A percentile compares a stretch with the other conserved stretches of the same genome.
These are phyloP conservation scores for Antitype chi DNA, from an alignment of 2,888 invertebrate species.

Conservation along the genomic window DNA sequence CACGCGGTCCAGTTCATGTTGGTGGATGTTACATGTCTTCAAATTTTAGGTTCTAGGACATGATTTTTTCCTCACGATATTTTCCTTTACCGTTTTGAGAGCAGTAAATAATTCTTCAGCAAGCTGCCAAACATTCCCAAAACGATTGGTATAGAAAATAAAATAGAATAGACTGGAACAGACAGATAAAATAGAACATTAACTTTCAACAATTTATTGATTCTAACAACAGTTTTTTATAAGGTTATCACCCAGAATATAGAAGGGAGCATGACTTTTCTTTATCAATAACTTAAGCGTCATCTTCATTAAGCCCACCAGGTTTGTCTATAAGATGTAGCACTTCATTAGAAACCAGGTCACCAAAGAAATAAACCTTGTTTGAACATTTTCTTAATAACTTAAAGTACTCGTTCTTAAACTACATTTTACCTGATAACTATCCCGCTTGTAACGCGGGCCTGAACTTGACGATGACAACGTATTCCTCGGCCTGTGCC, in stretches of 20 bases:
- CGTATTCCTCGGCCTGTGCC: conserved; percentile 84
- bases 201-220: neutral
- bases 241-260: neutral
- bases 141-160: neutral
- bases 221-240: neutral
- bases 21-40: too few species aligned
- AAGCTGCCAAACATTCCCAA: neutral
- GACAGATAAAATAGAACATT: neutral
- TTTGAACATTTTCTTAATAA: conserved; percentile 3
- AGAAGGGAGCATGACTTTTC: conserved; percentile 21
- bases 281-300: conserved; percentile 42
- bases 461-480: conserved; percentile 86
- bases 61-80: too few species aligned
- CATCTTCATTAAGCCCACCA: conserved; percentile 47
- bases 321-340: conserved; percentile 45
- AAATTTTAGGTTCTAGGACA: too few species aligned
- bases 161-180: neutral
- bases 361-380: conserved; percentile 1
- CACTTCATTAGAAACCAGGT: conserved; percentile 8
- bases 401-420: conserved; percentile 45
- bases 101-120: conserved; percentile 11
- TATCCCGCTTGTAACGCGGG: conserved; percentile 90
- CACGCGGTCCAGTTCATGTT: too few species aligned
- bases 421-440: conserved; percentile 84
- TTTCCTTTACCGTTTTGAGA: too few species aligned